Base-by-base conservation (phyloP, 2,113 vertebrate species). In the Lontra canadensis region DNA sequence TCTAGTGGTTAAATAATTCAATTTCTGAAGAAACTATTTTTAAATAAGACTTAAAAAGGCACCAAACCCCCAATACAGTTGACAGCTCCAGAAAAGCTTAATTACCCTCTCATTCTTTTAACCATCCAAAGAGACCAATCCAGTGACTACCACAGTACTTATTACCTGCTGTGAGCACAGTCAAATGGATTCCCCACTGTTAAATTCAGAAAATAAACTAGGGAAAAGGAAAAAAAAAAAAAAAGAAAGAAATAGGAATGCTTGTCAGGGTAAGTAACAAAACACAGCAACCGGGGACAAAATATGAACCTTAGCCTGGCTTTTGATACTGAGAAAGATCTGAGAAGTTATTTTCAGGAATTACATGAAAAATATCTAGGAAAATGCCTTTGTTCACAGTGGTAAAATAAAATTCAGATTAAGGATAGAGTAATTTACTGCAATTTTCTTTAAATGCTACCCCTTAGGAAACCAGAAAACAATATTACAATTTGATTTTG, bases 111-210 rank as follows among this genome's bases (percentile, higher is more conserved):
- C 91, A 88, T 90, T 97, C 90, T 95, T 95, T 95, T 90, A 96
- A 95, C 90, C 71, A 97, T 92, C 93, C 83, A 96, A 86, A 95
- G 92, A 98, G 97, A 85, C 92, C 87, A 95, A 85, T 52, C 90
- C 92, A 92, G 69, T 80, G 91, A 92, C 95, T 89, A 84, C 83
- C 96, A 97, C 34, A 92, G 96, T 92, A 95, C 96, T 98, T 92
- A 97, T 81, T 96, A 97, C 96, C 97, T 92, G 96, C 97, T 98
- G 97, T 87, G 96, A 97, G 81, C 87, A 97, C n/a, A 97, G 96
- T 93, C 96, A 97, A 98, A 85, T 98, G 76, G 92, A 85, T 97
- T 96, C 76, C 96, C 96, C 88, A 97, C 97, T 97, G 97, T 94
- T 97, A 97, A 92, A 96, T 88, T 96, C 92, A 96, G 80, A 97